Evolutionary conservation across 2,888 invertebrate species (phyloP), one percentile per base, ranked within the genome.

Genomic region (Laspeyria flexula): DNA sequence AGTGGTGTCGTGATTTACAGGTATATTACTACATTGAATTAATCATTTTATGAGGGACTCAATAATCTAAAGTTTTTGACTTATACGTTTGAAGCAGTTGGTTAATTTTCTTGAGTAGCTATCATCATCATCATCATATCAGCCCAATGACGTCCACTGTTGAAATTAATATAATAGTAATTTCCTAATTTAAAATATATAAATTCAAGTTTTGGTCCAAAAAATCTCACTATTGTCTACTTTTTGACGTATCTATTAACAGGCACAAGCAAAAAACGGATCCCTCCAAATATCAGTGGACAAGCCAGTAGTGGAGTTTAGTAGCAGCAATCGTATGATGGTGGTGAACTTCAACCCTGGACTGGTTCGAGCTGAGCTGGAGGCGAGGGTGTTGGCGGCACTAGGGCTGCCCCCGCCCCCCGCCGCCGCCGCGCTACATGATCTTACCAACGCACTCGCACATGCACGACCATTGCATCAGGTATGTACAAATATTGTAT

Each of bases 311-410:
- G 96, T 98, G 0, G 95, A 96, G 75, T 95, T 98, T 75, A 96
- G 96, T 29, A 93, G 94, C 27, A 93, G 92, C 9, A 93, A 94
- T 21, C 95, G 95, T 65, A 87, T 97, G 69, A 96, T 98, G 96
- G 95, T 95, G 55, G 99, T 99, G 0, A 98, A 97, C 73, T 99
- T 97, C 86, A 97, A 98, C 73, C 96, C 97, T 0, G 94, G 96
- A 39, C 86, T 99, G 42, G 96, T 97, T 9, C 95, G 95, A 33
- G 92, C 98, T 40, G 96, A 98, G 73, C 92, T 96, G 55, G 99
- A 99, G 88, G 97, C 98, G 6, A 94, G 98, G 1, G 96, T 98
- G 70, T 93, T 99, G 39, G 94, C 96, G 41, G 96, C 97, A 31
- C 93, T 98, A 55, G 98, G 96, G 0, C 95, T 96, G 79, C 93